Evolutionary conservation across 2,113 vertebrate species (phyloP).

Genomic region (Amphiprion ocellaris): DNA sequence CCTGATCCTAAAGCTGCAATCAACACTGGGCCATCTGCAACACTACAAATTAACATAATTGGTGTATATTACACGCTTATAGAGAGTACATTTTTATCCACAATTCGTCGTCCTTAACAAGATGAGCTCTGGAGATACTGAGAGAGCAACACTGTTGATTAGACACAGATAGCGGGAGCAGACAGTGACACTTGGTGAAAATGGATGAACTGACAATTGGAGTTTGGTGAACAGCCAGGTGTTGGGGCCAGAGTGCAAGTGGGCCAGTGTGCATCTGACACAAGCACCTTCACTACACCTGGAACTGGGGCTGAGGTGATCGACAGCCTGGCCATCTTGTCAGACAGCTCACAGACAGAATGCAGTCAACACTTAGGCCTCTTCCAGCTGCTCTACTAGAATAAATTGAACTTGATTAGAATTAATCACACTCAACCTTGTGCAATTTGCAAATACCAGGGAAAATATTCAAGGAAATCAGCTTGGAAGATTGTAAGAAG

Average conservation of each 20-base stretch:
- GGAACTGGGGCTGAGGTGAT: constrained; percentile 72
- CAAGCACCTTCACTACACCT: constrained; percentile 81
- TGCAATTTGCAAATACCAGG: constrained; percentile 81
- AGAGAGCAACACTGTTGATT: constrained; percentile 74
- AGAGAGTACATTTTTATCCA: constrained; percentile 80
- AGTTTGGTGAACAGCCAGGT: constrained; percentile 81
- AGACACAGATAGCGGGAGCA: constrained; percentile 59
- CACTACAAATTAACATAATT: constrained; percentile 86
- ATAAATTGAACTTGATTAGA: constrained; percentile 87
- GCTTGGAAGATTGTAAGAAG: constrained; percentile 21
- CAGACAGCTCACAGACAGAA: constrained; percentile 75
- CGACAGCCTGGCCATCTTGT: constrained; percentile 69
- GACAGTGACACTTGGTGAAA: constrained; percentile 65
- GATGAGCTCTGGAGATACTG: constrained; percentile 71
- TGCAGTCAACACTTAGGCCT: constrained; percentile 74
- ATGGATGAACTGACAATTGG: constrained; percentile 77
- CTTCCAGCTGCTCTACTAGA: constrained; percentile 84
- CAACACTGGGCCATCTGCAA: constrained; percentile 87
- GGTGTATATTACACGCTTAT: constrained; percentile 85
- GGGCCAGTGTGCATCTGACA: constrained; percentile 77
- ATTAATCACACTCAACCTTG: constrained; percentile 81
- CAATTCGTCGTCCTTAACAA: constrained; percentile 76
- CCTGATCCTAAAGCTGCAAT: constrained; percentile 83
- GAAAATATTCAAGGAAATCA: constrained; percentile 72
- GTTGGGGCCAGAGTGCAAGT: constrained; percentile 81